Percentiles rank a stretch among this genome's conserved stretches.
Evolutionary conservation across 1,140 invertebrate species (phyloP).

Genomic region (Macrocentrus cingulum): DNA sequence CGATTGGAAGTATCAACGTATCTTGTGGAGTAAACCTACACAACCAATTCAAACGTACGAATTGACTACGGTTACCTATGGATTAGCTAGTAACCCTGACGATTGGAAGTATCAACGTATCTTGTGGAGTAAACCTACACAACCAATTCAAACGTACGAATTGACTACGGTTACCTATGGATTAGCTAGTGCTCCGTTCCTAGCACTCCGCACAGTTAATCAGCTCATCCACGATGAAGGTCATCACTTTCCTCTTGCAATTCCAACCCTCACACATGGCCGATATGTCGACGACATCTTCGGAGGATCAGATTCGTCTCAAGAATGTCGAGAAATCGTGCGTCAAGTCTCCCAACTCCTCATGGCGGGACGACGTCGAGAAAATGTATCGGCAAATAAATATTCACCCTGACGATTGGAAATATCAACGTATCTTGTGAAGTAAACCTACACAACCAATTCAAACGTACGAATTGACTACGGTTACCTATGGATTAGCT

Average conservation of each 20-base stretch:
- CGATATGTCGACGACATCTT: no score
- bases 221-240: slow-evolving; percentile 36
- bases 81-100: no score
- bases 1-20: slow-evolving; percentile 39
- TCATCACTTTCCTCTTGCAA: slow-evolving; percentile 25
- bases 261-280: no score
- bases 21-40: slow-evolving; percentile 37
- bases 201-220: slow-evolving; percentile 37
- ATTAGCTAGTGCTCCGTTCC: slow-evolving; percentile 45
- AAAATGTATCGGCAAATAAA: slow-evolving; percentile 46
- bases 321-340: background rate
- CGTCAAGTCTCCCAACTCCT: background rate
- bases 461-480: slow-evolving; percentile 32
- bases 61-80: slow-evolving; percentile 38
- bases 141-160: slow-evolving; percentile 26
- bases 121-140: slow-evolving; percentile 33
- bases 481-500: slow-evolving; percentile 46
- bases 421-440: slow-evolving; percentile 45
- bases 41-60: slow-evolving; percentile 26
- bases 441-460: slow-evolving; percentile 14
- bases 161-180: slow-evolving; percentile 42
- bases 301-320: no score
- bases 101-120: slow-evolving; percentile 40
- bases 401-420: slow-evolving; percentile 31
- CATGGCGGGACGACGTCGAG: slow-evolving; percentile 21